Base-by-base conservation (phyloP, 1,140 invertebrate species). In the Nasonia longicornis region DNA sequence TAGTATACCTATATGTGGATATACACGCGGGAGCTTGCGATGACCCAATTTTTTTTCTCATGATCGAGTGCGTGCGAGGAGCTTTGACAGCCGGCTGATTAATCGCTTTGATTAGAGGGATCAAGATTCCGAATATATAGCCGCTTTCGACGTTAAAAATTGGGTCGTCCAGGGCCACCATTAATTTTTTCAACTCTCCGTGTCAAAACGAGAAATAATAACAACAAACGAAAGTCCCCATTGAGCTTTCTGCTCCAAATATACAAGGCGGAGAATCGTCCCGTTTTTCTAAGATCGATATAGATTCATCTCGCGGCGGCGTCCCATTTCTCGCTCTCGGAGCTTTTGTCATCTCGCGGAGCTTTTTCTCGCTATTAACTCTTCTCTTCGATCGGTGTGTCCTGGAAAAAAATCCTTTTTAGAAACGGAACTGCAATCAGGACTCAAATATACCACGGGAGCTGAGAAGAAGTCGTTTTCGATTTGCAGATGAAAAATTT, bases 31-130 rank as follows among this genome's bases (percentile, higher is more conserved):
- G 52, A 35, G 29, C 35, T 71, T n/a, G 52, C 20, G 71, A 22
- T 52, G 42, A 48, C 71, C 71, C 35, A 71, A 52, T 73, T 73
- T 72, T 20, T 72, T 70, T 35, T 16, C 26, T 29, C 26, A 3
- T 22, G 63, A 35, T 42, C 35, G 35, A 71, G 20, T 38, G 35
- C 29, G 69, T 20, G 35, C 20, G 31, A 29, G 31, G 26, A 42
- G 16, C 31, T 31, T 67, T 71, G 69, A 35, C 69, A 31, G 69
- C 6, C 1, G 52, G 16, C 16, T 67, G 69, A 71, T 71, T 71
- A 35, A 42, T 42, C 69, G 35, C 31, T 71, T 42, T 71, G 69
- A 71, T 71, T 71, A 71, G 35, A 35, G 69, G 35, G 35, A 71
- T 71, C 31, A n/a, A 42, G 69, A 29, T 67, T 67, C 26, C 64